Evolutionary conservation across 92 coral and sea anemone species (phyloP), one percentile per base, ranked within the genome.

Genomic region (Porites lobata): DNA sequence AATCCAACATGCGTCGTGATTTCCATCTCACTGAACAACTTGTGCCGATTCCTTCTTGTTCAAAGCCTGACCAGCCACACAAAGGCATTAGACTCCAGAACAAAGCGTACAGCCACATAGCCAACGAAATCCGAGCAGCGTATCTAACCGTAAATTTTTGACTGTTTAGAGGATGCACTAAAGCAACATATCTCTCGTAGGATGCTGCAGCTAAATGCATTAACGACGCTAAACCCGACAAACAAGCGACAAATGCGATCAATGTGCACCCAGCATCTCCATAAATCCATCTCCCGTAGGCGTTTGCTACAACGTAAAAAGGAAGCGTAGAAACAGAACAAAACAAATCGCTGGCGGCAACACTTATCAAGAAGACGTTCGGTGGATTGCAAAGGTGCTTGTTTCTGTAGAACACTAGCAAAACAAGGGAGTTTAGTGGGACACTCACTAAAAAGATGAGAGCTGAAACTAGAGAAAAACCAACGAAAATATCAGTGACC

Each of bases 11-110:
- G 18, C 66, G 57, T 1, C 47, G 82, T 29, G 89, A 85, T 69
- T 78, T 77, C 89, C 89, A 85, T 59, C 77, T 85, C 11, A 85
- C 76, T 17, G 89, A 85, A 69, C 89, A 85, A 59, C 89, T 85
- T 10, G 89, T 85, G 24, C 89, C 89, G 22, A 85, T 18, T 77
- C 89, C 89, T 53, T 85, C 89, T 9, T 26, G 70, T 53, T 85
- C 89, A 78, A 61, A 85, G 2, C 83, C 77, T 43, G 89, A 85
- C 89, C 89, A 85, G 29, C 89, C 89, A 76, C 82, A 76, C 58
- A 85, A 68, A 8, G 89, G 89, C 69, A 65, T 56, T 32, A 68
- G 43, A 53, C 84, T 77, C 89, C 89, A 85, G 29, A 85, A 77
- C 83, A 85, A 56, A 38, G 89, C 89, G 67, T 78, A 85, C 69